A percentile compares a stretch with the other conserved stretches of the same genome.
Conservation (phyloP, 1,140 invertebrate species). For the Lamellibrachia luymesi region DNA sequence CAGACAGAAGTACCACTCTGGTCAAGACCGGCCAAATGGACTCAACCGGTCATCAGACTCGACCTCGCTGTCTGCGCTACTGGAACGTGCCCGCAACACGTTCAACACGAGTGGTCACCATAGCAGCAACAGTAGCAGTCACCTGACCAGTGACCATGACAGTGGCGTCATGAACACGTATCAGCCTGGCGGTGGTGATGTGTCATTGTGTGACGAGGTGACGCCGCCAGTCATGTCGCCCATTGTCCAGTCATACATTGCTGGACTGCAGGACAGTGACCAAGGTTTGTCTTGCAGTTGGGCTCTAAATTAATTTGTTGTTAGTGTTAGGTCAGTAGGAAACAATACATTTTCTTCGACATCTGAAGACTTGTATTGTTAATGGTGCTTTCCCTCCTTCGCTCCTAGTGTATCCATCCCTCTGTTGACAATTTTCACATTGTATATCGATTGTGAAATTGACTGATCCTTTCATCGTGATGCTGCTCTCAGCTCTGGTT, state of each 20-base stretch:
- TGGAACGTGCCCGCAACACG: not conserved
- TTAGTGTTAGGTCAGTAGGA: too few species aligned
- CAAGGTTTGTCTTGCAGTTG: not conserved
- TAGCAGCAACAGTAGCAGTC: slow-evolving; percentile 9
- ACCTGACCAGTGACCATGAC: slow-evolving; percentile 19
- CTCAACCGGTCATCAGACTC: slow-evolving; percentile 10
- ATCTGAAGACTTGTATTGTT: too few species aligned
- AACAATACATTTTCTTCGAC: too few species aligned
- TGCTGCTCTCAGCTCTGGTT: too few species aligned
- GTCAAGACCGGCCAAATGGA: not conserved
- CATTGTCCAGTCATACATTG: slow-evolving; percentile 30
- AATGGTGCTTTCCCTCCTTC: too few species aligned
- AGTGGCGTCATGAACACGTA: slow-evolving; percentile 7
- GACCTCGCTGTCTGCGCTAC: not conserved
- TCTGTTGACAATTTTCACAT: too few species aligned
- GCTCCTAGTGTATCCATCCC: too few species aligned
- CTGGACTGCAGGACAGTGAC: slow-evolving; percentile 27
- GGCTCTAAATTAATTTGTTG: too few species aligned
- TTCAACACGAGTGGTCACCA: not conserved
- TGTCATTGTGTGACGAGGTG: not conserved
- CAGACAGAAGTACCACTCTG: slow-evolving; percentile 17
- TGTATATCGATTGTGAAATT: too few species aligned
- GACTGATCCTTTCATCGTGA: too few species aligned
- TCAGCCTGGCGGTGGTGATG: not conserved
- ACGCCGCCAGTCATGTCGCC: slow-evolving; percentile 19